Evolutionary conservation across 2,888 invertebrate species (phyloP).

Genomic region (Drosophila fulvimacula): DNA sequence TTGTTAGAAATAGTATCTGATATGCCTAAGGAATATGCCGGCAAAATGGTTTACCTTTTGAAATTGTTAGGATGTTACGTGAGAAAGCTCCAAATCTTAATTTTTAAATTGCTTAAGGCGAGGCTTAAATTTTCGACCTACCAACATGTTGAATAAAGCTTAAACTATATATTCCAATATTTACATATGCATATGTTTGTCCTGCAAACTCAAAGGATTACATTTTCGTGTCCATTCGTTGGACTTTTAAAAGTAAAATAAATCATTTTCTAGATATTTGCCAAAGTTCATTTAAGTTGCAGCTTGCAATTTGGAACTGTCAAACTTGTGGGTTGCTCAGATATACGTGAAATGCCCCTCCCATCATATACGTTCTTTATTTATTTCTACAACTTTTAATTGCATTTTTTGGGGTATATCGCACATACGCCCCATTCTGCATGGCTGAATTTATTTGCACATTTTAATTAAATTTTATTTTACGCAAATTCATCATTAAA

Average conservation of each 20-base stretch:
- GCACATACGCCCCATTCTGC: slow-evolving; percentile 34
- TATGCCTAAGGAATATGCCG: too few species aligned
- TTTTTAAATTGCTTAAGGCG: too few species aligned
- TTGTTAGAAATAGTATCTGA: too few species aligned
- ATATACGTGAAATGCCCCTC: background rate
- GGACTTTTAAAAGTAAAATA: slow-evolving; percentile 17
- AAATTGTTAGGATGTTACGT: too few species aligned
- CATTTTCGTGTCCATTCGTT: background rate
- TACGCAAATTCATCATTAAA: slow-evolving; percentile 48
- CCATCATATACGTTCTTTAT: slow-evolving; percentile 7
- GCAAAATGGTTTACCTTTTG: too few species aligned
- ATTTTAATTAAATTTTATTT: slow-evolving; percentile 57
- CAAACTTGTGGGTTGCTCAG: slow-evolving; percentile 8
- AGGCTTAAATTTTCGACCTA: too few species aligned
- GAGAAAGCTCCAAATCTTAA: too few species aligned
- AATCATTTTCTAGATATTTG: slow-evolving; percentile 16
- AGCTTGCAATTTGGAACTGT: slow-evolving; percentile 19
- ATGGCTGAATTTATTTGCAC: slow-evolving; percentile 43
- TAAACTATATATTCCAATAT: background rate
- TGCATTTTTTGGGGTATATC: slow-evolving; percentile 29
- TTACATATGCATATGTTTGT: background rate
- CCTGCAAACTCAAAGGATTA: background rate
- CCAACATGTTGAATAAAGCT: too few species aligned
- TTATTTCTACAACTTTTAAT: slow-evolving; percentile 52
- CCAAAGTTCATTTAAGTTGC: slow-evolving; percentile 12